A percentile compares a stretch with the other conserved stretches of the same genome.
Evolutionary conservation across 2,797 vertebrate genomes (phyloP).

Genomic region (Mormyrops attenuatus): DNA sequence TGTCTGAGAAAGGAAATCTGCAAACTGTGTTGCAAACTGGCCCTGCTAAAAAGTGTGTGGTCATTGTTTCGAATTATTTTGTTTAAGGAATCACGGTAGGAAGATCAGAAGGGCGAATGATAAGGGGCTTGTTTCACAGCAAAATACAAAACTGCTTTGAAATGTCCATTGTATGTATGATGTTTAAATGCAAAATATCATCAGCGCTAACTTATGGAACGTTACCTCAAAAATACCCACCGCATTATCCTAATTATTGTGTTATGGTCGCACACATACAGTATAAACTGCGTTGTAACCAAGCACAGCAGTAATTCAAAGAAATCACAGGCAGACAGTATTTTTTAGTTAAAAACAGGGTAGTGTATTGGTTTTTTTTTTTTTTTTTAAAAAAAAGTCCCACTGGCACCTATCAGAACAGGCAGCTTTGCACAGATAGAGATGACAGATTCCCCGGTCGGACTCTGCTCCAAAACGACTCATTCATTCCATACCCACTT

Average conservation of each 20-base stretch:
- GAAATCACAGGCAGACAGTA: neutral
- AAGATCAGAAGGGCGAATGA: neutral
- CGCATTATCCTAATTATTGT: neutral
- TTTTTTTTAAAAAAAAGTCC: neutral
- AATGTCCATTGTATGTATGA: neutral
- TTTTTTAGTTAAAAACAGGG: slow-evolving; percentile 13
- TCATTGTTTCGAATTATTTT: neutral
- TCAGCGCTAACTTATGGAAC: neutral
- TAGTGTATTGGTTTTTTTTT: slow-evolving; percentile 23
- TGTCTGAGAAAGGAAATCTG: neutral
- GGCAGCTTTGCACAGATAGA: neutral
- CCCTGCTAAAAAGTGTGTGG: neutral
- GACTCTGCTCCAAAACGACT: neutral
- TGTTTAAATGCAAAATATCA: neutral
- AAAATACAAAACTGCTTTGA: neutral
- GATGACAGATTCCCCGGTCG: neutral
- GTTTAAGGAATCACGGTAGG: neutral
- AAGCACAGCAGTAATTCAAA: neutral
- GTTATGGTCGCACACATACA: neutral
- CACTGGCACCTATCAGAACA: slow-evolving; percentile 20
- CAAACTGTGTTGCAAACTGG: neutral
- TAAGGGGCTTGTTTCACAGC: neutral
- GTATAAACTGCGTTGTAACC: neutral
- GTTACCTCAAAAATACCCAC: neutral
- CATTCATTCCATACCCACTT: slow-evolving; percentile 20